Evolutionary conservation across 37 sponge, comb jelly and placozoan genomes (phyloP).

Genomic region (Aplysina aerophoba): DNA sequence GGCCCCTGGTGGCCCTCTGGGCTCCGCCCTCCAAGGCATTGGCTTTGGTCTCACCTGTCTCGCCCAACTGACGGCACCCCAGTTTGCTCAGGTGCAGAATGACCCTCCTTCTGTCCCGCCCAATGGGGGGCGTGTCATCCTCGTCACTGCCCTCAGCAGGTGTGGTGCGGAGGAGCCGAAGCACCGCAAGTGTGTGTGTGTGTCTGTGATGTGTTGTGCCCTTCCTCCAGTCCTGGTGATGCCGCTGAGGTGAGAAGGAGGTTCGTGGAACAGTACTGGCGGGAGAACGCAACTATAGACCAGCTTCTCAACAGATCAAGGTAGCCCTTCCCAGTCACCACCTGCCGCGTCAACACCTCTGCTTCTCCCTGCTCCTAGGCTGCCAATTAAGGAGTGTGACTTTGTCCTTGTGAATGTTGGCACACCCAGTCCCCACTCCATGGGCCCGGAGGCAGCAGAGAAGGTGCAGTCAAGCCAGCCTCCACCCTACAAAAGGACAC

Average conservation of each 20-base stretch:
- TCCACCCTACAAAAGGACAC: too few species aligned
- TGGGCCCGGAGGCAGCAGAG: too few species aligned
- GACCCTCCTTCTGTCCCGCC: not conserved
- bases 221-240: slow-evolving; percentile 48
- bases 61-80: slow-evolving; percentile 79
- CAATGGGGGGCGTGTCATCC: slow-evolving; percentile 75
- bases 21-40: slow-evolving; percentile 47
- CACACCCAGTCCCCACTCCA: not conserved
- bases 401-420: slow-evolving; percentile 64
- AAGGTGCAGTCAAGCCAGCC: too few species aligned
- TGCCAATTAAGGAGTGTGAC: slow-evolving; percentile 67
- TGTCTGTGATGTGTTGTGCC: not conserved
- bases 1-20: not conserved
- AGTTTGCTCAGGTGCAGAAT: slow-evolving; percentile 51
- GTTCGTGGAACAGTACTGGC: slow-evolving; percentile 42
- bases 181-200: slow-evolving; percentile 6
- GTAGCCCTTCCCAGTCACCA: not conserved
- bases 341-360: not conserved
- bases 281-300: slow-evolving; percentile 68
- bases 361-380: slow-evolving; percentile 5
- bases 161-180: slow-evolving; percentile 5
- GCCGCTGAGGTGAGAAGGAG: slow-evolving; percentile 64
- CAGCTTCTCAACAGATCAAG: slow-evolving; percentile 58
- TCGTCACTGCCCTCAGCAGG: slow-evolving; percentile 59
- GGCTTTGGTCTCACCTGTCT: slow-evolving; percentile 72